Evolutionary conservation across 2,888 invertebrate genomes (phyloP).

Genomic region (Meandrusa payeni): DNA sequence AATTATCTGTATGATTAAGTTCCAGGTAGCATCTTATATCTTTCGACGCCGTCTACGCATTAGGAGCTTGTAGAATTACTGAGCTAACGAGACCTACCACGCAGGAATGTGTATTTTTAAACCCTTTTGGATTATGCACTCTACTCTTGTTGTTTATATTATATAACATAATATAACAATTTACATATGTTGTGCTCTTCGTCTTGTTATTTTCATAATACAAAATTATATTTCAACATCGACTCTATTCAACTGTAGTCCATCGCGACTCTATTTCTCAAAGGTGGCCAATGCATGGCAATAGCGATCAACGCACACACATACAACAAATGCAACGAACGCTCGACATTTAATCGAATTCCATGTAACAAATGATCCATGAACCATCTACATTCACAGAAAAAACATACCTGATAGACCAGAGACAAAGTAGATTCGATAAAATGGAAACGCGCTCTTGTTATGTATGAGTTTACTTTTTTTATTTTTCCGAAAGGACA

Average conservation of each 20-base stretch:
- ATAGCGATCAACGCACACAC: conserved; percentile 3
- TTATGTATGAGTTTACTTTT: background rate
- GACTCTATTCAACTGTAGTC: conserved; percentile 10
- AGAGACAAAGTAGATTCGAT: background rate
- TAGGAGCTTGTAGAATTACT: too few relatives aligned
- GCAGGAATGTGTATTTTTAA: too few relatives aligned
- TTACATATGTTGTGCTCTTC: too few relatives aligned
- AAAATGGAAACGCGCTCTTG: background rate
- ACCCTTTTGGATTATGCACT: too few relatives aligned
- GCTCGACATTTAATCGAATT: conserved; percentile 19
- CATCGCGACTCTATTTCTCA: background rate
- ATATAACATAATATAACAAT: too few relatives aligned
- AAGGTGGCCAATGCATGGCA: conserved; percentile 19
- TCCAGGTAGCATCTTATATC: too few relatives aligned
- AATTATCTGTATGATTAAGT: too few relatives aligned
- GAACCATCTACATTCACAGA: conserved; percentile 1
- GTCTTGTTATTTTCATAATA: too few relatives aligned
- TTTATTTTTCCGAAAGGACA: conserved; percentile 1
- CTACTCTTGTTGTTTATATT: too few relatives aligned
- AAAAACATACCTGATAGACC: conserved; percentile 9
- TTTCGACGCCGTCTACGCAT: too few relatives aligned
- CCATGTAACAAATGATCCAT: conserved; percentile 17
- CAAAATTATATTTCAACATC: background rate
- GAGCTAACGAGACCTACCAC: too few relatives aligned
- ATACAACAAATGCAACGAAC: background rate